Conservation (phyloP, 2,113 vertebrate genomes). For the Lathamus discolor region DNA sequence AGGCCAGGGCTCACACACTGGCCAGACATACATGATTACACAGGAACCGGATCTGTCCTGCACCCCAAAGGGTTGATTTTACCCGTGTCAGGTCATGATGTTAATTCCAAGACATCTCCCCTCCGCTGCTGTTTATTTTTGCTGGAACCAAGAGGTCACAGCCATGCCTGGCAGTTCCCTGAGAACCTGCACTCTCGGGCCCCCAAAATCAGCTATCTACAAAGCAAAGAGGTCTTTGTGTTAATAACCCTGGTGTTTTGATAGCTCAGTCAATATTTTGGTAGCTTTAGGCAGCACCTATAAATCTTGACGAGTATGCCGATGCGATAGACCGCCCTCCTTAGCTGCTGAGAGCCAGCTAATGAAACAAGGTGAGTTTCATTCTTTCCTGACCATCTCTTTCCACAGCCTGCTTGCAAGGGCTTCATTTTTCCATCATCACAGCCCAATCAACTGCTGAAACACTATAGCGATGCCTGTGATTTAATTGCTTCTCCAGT, state of each 20-base stretch:
- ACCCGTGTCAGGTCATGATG: background rate
- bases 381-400: slow-evolving; percentile 5
- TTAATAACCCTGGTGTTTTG: slow-evolving; percentile 54
- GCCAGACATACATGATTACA: background rate
- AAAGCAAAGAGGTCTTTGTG: slow-evolving; percentile 36
- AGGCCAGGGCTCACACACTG: background rate
- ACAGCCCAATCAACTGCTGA: background rate
- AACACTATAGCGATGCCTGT: background rate
- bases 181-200: slow-evolving; percentile 29
- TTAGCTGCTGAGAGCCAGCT: slow-evolving; percentile 25
- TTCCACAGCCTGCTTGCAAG: background rate
- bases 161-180: slow-evolving; percentile 10
- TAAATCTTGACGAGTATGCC: slow-evolving; percentile 31
- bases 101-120: background rate
- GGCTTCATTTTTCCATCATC: slow-evolving; percentile 17
- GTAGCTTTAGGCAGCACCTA: slow-evolving; percentile 33
- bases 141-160: background rate
- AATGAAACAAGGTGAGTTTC: background rate
- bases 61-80: background rate
- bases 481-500: background rate
- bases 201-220: slow-evolving; percentile 21
- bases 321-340: slow-evolving; percentile 20
- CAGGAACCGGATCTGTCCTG: background rate
- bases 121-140: slow-evolving; percentile 28
- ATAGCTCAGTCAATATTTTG: slow-evolving; percentile 60